Evolutionary conservation across 2,888 invertebrate genomes (phyloP), one percentile per base, ranked within the genome.

Genomic region (Ormyrus nitidulus): DNA sequence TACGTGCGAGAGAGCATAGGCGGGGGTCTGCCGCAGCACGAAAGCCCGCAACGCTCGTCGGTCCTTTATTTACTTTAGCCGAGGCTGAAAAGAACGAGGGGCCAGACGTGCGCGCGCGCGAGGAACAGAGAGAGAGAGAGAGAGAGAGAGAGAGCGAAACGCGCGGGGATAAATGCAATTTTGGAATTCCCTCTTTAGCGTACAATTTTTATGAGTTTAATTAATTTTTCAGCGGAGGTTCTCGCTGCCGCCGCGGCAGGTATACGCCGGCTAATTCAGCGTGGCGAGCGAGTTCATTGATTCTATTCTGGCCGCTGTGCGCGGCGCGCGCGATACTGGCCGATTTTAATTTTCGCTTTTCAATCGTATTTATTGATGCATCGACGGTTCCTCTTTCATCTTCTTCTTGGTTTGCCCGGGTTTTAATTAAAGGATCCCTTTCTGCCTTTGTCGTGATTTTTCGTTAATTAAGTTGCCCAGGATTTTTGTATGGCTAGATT

Each of bases 41-140:
- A 56, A 48, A 74, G 56, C 54, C 75, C 53, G 62, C 62, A 69
- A 56, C 54, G 69, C 8, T 10, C 48, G 11, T 10, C n/a, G 13
- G 77, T 51, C 61, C 56, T 66, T 72, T 71, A 72, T 78, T 78
- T 65, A 58, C 64, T 78, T 65, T 71, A 61, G 46, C 72, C 66
- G 19, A 64, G 59, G 54, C n/a, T 34, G 61, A 69, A 70, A 61
- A 62, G 68, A 70, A 77, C 64, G 46, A 77, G 66, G 61, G 19
- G 64, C 56, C 8, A 48, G 53, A 11, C 34, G 62, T n/a, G 5
- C 34, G 13, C 11, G 56, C 19, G 19, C 19, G 19, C 19, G 19
- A 19, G 19, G 19, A 19, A 19, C 19, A 19, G 19, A 19, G 19
- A 19, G 19, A 19, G 19, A 19, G 2, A 19, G 19, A 19, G 19